These are phyloP conservation scores for Chaetorhynchus papuensis DNA, from an alignment of 2,113 vertebrate species.

Conservation along the genomic window DNA sequence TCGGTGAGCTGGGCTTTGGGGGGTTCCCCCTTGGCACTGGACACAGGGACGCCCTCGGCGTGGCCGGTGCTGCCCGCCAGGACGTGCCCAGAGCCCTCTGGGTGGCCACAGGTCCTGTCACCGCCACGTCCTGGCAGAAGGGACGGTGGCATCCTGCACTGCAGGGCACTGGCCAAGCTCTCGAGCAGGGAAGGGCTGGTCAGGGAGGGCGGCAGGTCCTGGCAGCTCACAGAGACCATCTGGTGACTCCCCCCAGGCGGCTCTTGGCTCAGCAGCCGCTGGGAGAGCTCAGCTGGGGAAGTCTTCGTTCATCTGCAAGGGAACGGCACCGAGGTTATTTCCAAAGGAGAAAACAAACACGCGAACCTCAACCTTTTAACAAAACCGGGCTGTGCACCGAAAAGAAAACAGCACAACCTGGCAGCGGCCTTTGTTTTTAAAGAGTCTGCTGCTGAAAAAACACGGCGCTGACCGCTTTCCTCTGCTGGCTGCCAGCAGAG, in stretches of 20 bases:
- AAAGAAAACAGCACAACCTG: background rate
- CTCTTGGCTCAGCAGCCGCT: background rate
- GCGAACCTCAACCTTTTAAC: background rate
- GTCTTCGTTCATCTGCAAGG: slow-evolving; percentile 10
- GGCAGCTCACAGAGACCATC: slow-evolving; percentile 85
- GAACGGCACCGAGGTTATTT: slow-evolving; percentile 26
- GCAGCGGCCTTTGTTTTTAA: background rate
- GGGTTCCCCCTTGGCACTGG: slow-evolving; percentile 22
- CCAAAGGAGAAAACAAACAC: background rate
- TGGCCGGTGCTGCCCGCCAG: background rate
- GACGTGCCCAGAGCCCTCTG: background rate
- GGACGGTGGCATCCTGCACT: background rate
- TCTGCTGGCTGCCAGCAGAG: background rate
- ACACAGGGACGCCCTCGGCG: fast-evolving
- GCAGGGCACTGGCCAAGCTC: background rate
- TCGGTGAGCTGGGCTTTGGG: slow-evolving; percentile 27
- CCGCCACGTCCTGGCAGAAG: background rate
- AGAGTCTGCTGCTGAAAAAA: background rate
- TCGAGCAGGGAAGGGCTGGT: slow-evolving; percentile 33
- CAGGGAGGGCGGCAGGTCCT: slow-evolving; percentile 62
- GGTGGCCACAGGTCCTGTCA: background rate
- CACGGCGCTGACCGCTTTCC: background rate
- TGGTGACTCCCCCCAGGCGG: slow-evolving; percentile 44
- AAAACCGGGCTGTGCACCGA: background rate
- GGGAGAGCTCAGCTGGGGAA: background rate